Conservation (phyloP, 2,888 invertebrate genomes). For the Metacarcinus magister region DNA sequence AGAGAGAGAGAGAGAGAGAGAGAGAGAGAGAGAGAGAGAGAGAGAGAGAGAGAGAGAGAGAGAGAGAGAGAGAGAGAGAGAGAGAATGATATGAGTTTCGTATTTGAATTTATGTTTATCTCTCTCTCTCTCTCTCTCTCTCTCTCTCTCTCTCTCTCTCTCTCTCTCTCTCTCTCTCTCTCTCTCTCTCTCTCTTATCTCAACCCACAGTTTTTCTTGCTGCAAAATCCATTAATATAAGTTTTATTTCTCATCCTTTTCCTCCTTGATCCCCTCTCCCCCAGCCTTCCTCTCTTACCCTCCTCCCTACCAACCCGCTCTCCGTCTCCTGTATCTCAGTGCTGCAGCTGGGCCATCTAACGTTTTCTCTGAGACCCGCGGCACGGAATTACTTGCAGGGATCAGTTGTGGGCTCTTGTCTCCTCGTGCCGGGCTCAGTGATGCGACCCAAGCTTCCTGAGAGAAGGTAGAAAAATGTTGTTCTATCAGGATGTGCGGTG, state of each 20-base stretch:
- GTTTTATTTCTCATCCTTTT: neutral
- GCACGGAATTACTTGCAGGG: neutral
- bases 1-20: neutral
- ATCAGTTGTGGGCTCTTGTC: neutral
- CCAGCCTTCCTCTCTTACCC: neutral
- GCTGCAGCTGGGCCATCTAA: neutral
- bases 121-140: conserved; percentile 2
- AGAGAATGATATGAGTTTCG: neutral
- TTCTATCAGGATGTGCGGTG: neutral
- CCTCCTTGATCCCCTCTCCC: neutral
- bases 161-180: neutral
- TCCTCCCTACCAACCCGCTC: neutral
- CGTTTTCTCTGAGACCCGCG: neutral
- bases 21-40: neutral
- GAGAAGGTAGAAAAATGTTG: neutral
- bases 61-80: too few relatives aligned
- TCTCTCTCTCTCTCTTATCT: neutral
- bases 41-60: too few relatives aligned
- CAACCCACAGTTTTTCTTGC: neutral
- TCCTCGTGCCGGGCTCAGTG: too few relatives aligned
- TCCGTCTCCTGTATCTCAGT: neutral
- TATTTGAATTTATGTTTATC: neutral
- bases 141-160: conserved; percentile 2
- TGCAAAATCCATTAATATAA: neutral
- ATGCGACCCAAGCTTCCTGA: neutral